Evolutionary conservation across 2,888 invertebrate species (phyloP), one percentile per base, ranked within the genome.

Genomic region (Ophioninae sp.): DNA sequence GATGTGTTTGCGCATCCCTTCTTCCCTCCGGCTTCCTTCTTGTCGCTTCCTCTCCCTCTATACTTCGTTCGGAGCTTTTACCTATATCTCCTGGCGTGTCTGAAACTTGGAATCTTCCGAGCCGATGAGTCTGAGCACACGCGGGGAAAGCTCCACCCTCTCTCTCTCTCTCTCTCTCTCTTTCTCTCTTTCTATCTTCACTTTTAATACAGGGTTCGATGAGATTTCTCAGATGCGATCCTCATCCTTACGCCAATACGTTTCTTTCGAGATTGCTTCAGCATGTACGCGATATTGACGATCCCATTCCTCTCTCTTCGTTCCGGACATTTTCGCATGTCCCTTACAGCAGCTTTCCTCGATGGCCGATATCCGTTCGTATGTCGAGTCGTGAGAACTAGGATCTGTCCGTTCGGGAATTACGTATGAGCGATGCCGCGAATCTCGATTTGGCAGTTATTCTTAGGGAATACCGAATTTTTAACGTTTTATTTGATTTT

Each of bases 1-100:
- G 85, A 87, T 86, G 85, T 85, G 84, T 85, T 87, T 85, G 84
- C 50, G 17, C 87, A 85, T 86, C 84, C 82, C 79, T 81, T 77
- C 83, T 80, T 80, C 75, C 70, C 73, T 44, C 44, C 57, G 64
- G 57, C 64, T 82, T 81, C 70, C 75, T 81, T 82, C 78, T 81
- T 74, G 83, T 83, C 65, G 37, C 56, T 57, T 56, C 57, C 37
- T 30, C 17, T 13, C 17, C 37, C 17, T 74, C 37, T 70, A 69
- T 57, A 37, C 37, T 39, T n/a, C 21, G 65, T 62, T n/a, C 62
- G 21, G 21, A 69, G 59, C 74, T 82, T 77, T 57, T 73, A 64
- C 50, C 59, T 73, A 44, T 69, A 68, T 75, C 61, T 79, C 44
- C 13, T 62, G 70, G 75, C 65, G 75, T 50, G 73, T 75, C 75